Evolutionary conservation across 2,888 invertebrate genomes (phyloP), one percentile per base, ranked within the genome.

Genomic region (Agrotis exclamationis): DNA sequence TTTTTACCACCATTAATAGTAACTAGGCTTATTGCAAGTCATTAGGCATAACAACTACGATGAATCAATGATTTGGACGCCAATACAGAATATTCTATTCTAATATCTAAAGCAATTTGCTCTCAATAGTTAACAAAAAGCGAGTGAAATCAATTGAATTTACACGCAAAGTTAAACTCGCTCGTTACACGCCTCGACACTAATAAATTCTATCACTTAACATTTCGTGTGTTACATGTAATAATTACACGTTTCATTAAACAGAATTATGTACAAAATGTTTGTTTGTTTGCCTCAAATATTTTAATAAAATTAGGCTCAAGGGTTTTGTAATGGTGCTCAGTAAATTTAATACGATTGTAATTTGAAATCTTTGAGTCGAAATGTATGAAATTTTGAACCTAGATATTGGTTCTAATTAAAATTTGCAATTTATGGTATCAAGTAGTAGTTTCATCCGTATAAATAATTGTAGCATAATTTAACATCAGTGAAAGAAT

Each of bases 161-260:
- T 51, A 47, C 48, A 53, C 56, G 48, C 51, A 51, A 50, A 62
- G 54, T 70, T 79, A 20, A 59, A 33, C 54, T 24, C 48, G 70
- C 53, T 66, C 20, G 59, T 74, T 53, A 64, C n/a, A 16, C 39
- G 18, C 11, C 28, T 18, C 59, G 16, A 48, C 63, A 45, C n/a
- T 54, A 53, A 63, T 65, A 80, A 69, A 74, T 77, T 54, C 51
- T 22, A 44, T 58, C 65, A 70, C 54, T 71, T 68, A 72, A 69
- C 64, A 54, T 59, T 60, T 47, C 59, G 44, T 71, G 28, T 58
- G 51, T 63, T 53, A 48, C 71, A 63, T 11, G 50, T 62, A 68
- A 70, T 81, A 72, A 75, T 66, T 63, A 65, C 58, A 66, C 20
- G 58, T 74, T 69, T 70, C 14, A n/a, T 13, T 6, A 47, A 54